A percentile compares a stretch with the other conserved stretches of the same genome.
phyloP scores from a whole-genome alignment of 2,797 vertebrate species.

The Cichlasoma orientale region DNA sequence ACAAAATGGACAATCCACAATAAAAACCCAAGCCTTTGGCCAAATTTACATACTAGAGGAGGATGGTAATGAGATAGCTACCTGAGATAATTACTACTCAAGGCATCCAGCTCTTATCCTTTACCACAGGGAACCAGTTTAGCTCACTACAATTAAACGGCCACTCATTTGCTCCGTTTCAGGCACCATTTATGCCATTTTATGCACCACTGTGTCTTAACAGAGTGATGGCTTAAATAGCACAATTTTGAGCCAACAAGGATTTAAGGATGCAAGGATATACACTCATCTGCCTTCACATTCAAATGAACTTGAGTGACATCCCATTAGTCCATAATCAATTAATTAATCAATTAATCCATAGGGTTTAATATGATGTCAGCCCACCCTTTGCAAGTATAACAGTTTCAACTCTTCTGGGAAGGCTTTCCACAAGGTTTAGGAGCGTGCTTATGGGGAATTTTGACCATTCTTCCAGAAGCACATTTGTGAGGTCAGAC shows the following conservation, averaged over 20 bases:
- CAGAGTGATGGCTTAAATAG: constrained; percentile 2
- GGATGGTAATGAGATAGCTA: constrained; percentile 75
- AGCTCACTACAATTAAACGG: constrained; percentile 72
- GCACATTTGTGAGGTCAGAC: no score
- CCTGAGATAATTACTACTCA: constrained; percentile 79
- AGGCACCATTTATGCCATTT: constrained; percentile 57
- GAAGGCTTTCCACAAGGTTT: no score
- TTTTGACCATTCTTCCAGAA: no score
- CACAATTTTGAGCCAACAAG: not conserved
- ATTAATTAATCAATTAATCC: no score
- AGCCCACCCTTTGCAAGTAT: no score
- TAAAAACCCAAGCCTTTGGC: constrained; percentile 33
- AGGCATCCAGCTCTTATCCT: constrained; percentile 59
- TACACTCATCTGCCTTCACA: no score
- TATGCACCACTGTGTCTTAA: constrained; percentile 48
- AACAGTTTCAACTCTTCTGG: no score
- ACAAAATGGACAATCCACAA: constrained; percentile 31
- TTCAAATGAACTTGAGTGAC: no score
- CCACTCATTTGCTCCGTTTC: constrained; percentile 67
- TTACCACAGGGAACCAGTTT: constrained; percentile 60
- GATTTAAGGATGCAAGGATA: not conserved
- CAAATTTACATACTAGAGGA: constrained; percentile 62
- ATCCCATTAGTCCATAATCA: no score
- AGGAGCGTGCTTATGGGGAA: no score
- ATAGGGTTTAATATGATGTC: no score